phyloP scores from a whole-genome alignment of 2,797 vertebrate species.

The Myiotriccus ornatus region DNA sequence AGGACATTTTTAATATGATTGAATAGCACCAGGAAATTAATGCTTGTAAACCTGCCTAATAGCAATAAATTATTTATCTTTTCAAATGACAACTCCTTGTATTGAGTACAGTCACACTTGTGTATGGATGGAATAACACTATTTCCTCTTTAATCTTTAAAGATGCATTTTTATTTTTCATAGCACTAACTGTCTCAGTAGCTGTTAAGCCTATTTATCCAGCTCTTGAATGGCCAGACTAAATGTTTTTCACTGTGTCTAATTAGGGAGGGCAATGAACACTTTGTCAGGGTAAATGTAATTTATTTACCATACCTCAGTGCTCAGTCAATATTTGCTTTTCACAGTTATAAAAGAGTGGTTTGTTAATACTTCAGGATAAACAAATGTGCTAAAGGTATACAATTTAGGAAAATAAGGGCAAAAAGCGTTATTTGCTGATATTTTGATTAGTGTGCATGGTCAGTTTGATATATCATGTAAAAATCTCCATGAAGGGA shows the following conservation, averaged over 20 bases:
- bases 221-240: slow-evolving; percentile 24
- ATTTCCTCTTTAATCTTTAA: slow-evolving; percentile 33
- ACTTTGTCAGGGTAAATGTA: slow-evolving; percentile 42
- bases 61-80: slow-evolving; percentile 61
- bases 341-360: slow-evolving; percentile 41
- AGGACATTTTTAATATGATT: slow-evolving; percentile 9
- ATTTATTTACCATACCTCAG: slow-evolving; percentile 55
- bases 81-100: slow-evolving; percentile 24
- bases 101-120: background rate
- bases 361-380: slow-evolving; percentile 4
- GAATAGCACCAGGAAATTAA: slow-evolving; percentile 55
- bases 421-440: background rate
- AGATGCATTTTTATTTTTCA: slow-evolving; percentile 38
- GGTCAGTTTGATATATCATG: background rate
- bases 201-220: slow-evolving; percentile 44
- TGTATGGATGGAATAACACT: background rate
- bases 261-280: slow-evolving; percentile 59
- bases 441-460: background rate
- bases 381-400: background rate
- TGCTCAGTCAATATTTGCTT: slow-evolving; percentile 63
- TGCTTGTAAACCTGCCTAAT: slow-evolving; percentile 41
- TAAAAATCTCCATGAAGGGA: background rate
- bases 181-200: background rate
- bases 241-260: slow-evolving; percentile 44
- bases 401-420: background rate